Base-by-base conservation (phyloP, 2,888 invertebrate species). In the Cheilosia impressa region DNA sequence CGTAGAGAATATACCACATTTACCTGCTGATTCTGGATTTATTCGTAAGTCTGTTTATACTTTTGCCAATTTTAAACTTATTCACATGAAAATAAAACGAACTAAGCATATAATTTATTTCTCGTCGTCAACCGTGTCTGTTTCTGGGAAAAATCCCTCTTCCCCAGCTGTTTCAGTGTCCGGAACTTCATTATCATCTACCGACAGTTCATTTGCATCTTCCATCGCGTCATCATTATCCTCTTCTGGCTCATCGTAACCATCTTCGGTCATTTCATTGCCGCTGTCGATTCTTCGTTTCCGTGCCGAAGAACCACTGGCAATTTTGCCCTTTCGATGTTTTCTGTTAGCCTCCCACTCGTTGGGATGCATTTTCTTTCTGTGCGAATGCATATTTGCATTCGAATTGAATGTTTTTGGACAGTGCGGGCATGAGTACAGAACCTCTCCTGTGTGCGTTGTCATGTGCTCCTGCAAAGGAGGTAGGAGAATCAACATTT, bases 371-470 rank as follows among this genome's bases (percentile, higher is more conserved):
- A 90, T 89, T 71, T 92, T 92, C 73, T 92, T 92, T 53, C 91
- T 89, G 87, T 92, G 92, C 1, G 92, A 90, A 85, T 92, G 92
- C 90, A 92, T 91, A 80, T 92, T 92, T 2, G 91, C 92, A 88
- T 91, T 91, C 5, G 92, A 92, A 77, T 92, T 92, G 83, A 92
- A 92, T 6, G 92, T 92, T 88, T 91, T 91, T 1, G 91, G 89
- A 68, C 92, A 92, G 79, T 92, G 91, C 0, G 91, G 91, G 58
- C 92, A 92, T 66, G 90, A 91, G 85, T 92, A 92, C 3, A 92
- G 87, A 66, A 90, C 90, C 79, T 92, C 92, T 13, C 92, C 91
- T 0, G 92, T 92, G 45, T 92, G 92, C 15, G 90, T 90, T 17
- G 92, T 90, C 90, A 92, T 92, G 83, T 92, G 92, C 83, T 92